Evolutionary conservation across 2,888 invertebrate genomes (phyloP), one percentile per base, ranked within the genome.

Genomic region (Idaea straminata): DNA sequence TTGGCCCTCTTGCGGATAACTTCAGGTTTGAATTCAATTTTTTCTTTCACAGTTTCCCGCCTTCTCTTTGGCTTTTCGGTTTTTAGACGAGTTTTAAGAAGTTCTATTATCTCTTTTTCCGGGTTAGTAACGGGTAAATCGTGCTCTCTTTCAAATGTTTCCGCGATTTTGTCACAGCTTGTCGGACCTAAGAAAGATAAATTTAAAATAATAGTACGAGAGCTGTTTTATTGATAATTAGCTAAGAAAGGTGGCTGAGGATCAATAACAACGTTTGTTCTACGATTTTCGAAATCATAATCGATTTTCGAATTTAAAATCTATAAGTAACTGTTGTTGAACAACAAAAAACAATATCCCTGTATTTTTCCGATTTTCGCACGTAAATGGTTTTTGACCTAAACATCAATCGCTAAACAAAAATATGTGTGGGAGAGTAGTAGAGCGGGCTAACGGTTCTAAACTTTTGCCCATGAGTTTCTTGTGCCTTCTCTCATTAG

Each of bases 101-200:
- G 34, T 10, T 60, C 35, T 60, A 47, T 62, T 61, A 58, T 58
- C 4, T 59, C n/a, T 38, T 58, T 58, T 6, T 57, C 13, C 57
- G 10, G 57, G 57, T 57, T 10, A 10, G 15, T 10, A 15, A 15
- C 13, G 57, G 10, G 57, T 57, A 57, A 15, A 15, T 57, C 57
- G 57, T 15, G 15, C 15, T 57, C 15, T 57, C 57, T 57, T 57
- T 57, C 13, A 57, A 15, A 57, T 10, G 15, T 57, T 57, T 10
- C 15, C 3, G 57, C 15, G 57, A 15, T 15, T 57, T 10, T 57
- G 5, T 10, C 10, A 57, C 10, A 57, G 10, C 15, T 10, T 57
- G 3, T 6, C n/a, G 6, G 15, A 58, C n/a, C 25, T 25, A 25
- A 25, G 25, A 25, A 25, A 25, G 25, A 25, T 25, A 25, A 25